Percentiles rank a stretch among this genome's conserved stretches.
phyloP scores from a whole-genome alignment of 2,888 invertebrate species.

The Tetranychus truncatus region DNA sequence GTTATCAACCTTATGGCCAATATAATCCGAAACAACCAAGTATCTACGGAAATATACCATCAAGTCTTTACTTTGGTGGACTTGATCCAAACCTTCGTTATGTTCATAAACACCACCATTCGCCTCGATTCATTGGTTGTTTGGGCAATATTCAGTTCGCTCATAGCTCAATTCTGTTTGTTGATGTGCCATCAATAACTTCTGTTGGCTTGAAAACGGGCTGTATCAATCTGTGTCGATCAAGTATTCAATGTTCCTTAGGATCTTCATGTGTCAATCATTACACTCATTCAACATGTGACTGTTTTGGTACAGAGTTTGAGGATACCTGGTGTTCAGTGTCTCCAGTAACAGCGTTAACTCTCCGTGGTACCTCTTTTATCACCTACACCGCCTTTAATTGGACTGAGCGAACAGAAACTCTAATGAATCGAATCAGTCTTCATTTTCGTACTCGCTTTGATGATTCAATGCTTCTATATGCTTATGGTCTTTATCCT shows the following conservation, averaged over 20 bases:
- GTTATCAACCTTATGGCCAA: not conserved
- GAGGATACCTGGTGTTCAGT: constrained; percentile 81
- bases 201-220: constrained; percentile 68
- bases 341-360: constrained; percentile 66
- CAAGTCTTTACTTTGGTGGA: constrained; percentile 37
- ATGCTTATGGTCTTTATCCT: constrained; percentile 67
- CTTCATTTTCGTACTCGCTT: constrained; percentile 71
- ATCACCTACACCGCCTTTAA: constrained; percentile 79
- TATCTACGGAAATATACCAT: not conserved
- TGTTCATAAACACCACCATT: constrained; percentile 64
- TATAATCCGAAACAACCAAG: not conserved
- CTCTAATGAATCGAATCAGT: constrained; percentile 65
- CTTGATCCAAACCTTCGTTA: constrained; percentile 66
- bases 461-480: constrained; percentile 75
- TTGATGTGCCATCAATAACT: constrained; percentile 39
- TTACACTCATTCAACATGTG: constrained; percentile 69
- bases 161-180: constrained; percentile 11
- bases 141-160: constrained; percentile 60
- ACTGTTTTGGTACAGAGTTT: constrained; percentile 76
- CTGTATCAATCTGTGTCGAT: constrained; percentile 49
- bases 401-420: constrained; percentile 76
- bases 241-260: constrained; percentile 65
- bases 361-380: constrained; percentile 72
- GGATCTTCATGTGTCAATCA: constrained; percentile 77
- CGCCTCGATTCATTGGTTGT: constrained; percentile 78